phyloP scores from a whole-genome alignment of 2,888 invertebrate species.

The Dione vanillae region DNA sequence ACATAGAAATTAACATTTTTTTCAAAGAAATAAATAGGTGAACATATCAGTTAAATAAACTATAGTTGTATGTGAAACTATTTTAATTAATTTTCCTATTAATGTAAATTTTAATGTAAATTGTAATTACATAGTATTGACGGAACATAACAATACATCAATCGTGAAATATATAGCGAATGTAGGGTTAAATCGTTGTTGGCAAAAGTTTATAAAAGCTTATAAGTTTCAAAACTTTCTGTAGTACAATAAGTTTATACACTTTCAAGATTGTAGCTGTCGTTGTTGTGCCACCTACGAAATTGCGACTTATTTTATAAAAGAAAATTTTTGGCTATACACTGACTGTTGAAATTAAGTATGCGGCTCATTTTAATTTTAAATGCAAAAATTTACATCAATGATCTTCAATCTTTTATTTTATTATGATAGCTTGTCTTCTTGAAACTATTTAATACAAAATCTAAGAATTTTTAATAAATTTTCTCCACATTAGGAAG shows the following conservation, averaged over 20 bases:
- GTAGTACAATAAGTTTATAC: constrained; percentile 3
- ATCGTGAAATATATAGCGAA: background rate
- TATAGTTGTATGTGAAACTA: background rate
- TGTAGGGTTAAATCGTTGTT: background rate
- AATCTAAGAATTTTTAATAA: too few species aligned
- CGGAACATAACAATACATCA: background rate
- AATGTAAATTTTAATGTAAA: too few species aligned
- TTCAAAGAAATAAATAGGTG: too few species aligned
- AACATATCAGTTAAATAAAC: too few species aligned
- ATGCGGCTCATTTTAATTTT: too few species aligned
- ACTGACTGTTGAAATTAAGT: background rate
- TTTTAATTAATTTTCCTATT: too few species aligned
- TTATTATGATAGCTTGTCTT: too few species aligned
- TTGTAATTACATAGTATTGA: background rate
- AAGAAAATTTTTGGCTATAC: background rate
- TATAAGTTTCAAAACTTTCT: constrained; percentile 16
- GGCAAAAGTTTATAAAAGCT: constrained; percentile 9
- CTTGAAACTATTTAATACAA: too few species aligned
- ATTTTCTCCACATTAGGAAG: too few species aligned
- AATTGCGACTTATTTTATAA: background rate
- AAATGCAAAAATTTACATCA: too few species aligned
- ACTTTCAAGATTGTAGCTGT: constrained; percentile 12
- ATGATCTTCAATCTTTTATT: too few species aligned
- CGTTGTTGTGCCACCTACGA: background rate
- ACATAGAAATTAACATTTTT: too few species aligned